phyloP scores from a whole-genome alignment of 2,797 vertebrate genomes.

The Sebastes nivosus region DNA sequence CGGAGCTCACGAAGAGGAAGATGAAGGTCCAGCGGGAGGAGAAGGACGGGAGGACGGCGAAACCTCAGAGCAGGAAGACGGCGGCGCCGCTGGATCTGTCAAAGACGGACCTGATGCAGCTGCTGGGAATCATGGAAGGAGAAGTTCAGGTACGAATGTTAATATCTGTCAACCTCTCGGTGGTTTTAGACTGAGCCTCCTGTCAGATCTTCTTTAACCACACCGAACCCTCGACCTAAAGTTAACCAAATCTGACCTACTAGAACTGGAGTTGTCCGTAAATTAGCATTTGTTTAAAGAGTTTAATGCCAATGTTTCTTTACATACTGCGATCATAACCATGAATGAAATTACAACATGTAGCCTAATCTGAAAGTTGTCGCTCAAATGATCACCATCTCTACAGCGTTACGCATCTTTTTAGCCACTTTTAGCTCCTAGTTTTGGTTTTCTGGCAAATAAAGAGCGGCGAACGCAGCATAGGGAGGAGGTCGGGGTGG shows the following conservation, averaged over 20 bases:
- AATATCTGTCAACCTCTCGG: background rate
- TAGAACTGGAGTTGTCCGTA: background rate
- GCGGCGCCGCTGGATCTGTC: constrained; percentile 83
- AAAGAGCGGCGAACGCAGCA: too few relatives aligned
- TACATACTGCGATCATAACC: too few relatives aligned
- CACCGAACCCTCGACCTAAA: background rate
- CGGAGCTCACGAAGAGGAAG: constrained; percentile 85
- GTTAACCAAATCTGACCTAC: background rate
- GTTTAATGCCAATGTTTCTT: too few relatives aligned
- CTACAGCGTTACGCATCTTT: too few relatives aligned
- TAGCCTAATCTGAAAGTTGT: too few relatives aligned
- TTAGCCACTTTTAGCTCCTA: too few relatives aligned
- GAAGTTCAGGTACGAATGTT: constrained; percentile 89
- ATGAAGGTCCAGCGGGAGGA: constrained; percentile 77
- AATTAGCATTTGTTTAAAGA: background rate
- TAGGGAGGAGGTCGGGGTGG: too few relatives aligned
- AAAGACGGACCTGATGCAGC: constrained; percentile 88
- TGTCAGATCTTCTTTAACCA: background rate
- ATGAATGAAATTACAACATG: too few relatives aligned
- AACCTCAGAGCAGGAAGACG: constrained; percentile 63
- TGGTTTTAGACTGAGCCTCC: background rate
- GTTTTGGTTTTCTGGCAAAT: too few relatives aligned
- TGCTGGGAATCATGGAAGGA: constrained; percentile 97
- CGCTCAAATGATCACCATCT: too few relatives aligned
- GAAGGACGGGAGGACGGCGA: constrained; percentile 76